Conservation (phyloP, 2,113 vertebrate species). For the Chiloscyllium plagiosum region DNA sequence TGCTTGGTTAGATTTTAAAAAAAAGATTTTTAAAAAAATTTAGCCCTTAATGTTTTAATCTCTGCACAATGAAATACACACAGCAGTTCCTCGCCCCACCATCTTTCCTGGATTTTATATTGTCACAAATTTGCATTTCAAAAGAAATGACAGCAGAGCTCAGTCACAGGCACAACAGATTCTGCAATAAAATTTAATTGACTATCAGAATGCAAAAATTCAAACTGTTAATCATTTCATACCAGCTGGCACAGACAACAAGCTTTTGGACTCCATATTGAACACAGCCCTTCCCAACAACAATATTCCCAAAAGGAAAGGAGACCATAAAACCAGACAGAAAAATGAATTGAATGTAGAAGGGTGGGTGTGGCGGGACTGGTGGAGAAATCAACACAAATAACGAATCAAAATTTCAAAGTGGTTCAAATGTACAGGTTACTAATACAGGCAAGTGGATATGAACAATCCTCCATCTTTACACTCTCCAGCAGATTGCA, state of each 20-base stretch:
- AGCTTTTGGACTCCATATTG: background rate
- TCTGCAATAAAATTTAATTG: background rate
- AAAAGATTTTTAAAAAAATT: background rate
- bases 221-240: background rate
- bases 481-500: background rate
- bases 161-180: background rate
- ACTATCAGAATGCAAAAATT: background rate
- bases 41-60: background rate
- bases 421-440: background rate
- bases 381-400: background rate
- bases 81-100: background rate
- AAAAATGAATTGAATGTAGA: background rate
- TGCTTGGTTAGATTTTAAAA: background rate
- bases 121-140: slow-evolving; percentile 1
- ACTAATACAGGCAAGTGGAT: background rate
- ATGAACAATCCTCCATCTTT: background rate
- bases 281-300: background rate
- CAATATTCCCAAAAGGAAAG: background rate
- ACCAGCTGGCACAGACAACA: background rate
- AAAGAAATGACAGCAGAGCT: background rate
- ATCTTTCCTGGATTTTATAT: background rate
- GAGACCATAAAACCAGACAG: background rate
- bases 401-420: background rate
- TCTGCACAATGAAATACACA: background rate
- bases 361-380: background rate